These are phyloP conservation scores for Bergia puertoricense DNA, from an alignment of 92 coral and sea anemone species.

Conservation along the genomic window DNA sequence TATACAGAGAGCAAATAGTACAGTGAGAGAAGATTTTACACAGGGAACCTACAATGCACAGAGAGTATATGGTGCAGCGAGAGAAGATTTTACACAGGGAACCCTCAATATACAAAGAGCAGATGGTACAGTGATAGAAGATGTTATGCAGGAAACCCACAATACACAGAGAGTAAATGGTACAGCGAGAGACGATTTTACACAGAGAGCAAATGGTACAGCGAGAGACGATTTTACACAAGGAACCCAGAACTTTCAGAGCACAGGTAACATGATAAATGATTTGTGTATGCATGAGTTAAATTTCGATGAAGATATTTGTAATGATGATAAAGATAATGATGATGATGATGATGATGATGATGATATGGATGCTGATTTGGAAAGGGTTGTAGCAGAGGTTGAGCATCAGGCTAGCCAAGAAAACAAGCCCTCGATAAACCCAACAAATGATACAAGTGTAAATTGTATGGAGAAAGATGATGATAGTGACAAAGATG, in stretches of 20 bases:
- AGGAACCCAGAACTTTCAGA: background rate
- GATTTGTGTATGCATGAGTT: constrained; percentile 21
- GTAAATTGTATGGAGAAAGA: background rate
- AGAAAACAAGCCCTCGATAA: background rate
- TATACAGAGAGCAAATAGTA: background rate
- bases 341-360: constrained; percentile 39
- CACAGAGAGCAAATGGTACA: too few species aligned
- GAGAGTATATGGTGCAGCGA: background rate
- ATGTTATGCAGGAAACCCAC: too few species aligned
- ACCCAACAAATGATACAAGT: background rate
- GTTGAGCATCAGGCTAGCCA: constrained; percentile 1
- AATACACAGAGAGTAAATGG: too few species aligned
- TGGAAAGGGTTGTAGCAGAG: constrained; percentile 29
- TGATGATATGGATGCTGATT: constrained; percentile 37
- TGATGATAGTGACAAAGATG: constrained; percentile 43
- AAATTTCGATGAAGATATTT: constrained; percentile 42
- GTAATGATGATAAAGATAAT: constrained; percentile 19
- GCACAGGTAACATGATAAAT: background rate
- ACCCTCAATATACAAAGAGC: too few species aligned
- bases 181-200: too few species aligned
- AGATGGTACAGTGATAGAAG: too few species aligned
- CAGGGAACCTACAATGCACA: background rate
- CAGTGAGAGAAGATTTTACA: background rate
- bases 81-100: background rate
- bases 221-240: background rate